Base-by-base conservation (phyloP, 2,888 invertebrate species). In the Eutolmus rufibarbis region DNA sequence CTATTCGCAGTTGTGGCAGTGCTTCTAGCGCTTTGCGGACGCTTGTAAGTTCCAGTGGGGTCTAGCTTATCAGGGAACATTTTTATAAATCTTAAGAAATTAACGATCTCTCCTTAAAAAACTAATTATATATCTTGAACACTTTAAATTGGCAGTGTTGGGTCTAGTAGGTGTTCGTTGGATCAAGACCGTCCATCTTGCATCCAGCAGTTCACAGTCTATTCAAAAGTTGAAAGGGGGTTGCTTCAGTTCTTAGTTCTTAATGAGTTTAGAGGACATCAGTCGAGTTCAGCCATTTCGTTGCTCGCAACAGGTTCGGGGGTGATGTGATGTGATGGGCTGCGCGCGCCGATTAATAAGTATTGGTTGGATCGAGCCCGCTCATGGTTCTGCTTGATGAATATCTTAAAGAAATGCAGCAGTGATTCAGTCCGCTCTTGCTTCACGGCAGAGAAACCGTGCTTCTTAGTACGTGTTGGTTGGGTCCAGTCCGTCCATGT, bases 41-140 rank as follows among this genome's bases (percentile, higher is more conserved):
- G 91, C 87, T 91, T 90, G 89, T 92, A 92, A 46, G 92, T 92
- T 90, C 92, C 92, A 87, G 92, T 92, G 31, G 92, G 92, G 90
- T 92, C 92, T 88, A 92, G 90, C 87, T 90, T 90, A 31, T 90
- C 56, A 14, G 51, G 37, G 43, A 40, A 34, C 91, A 89, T 89
- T 87, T 89, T 77, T 43, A 77, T 86, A 82, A 79, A 76, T n/a
- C n/a, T 56, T 56, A 77, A 37, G 7, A 14, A 74, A 14, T 2
- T 56, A 12, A 28, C 28, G 66, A 19, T 57, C 31, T 34, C 46
- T 82, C 9, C 77, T 84, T 28, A 43, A 56, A 12, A 86, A 86
- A 19, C 57, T 19, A 87, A 56, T 57, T 82, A 74, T n/a, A 31
- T 23, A 66, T 66, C 23, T n/a, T 74, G 74, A 74, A 74, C 28